Base-by-base conservation (phyloP, 2,113 vertebrate genomes). In the Melierax canorus region DNA sequence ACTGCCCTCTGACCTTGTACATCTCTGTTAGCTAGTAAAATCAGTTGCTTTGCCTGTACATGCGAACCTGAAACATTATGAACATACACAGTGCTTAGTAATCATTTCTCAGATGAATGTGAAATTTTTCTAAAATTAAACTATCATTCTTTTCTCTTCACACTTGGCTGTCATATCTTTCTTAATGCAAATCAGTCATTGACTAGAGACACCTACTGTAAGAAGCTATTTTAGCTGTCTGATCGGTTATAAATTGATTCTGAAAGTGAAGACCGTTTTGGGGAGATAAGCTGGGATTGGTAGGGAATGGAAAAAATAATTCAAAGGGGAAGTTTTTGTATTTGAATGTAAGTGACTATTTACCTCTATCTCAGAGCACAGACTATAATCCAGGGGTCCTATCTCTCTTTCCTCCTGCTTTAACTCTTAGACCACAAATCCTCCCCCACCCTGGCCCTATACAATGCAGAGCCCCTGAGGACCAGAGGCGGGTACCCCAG, bases 41-140 rank as follows among this genome's bases (percentile, higher is more conserved):
- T 55, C 38, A 66, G 26, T 46, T 81, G 12, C 14, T 87, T 60
- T 90, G 38, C 15, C 67, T 50, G 29, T 36, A 13, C 19, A 24
- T 12, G 12, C 1, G 5, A 72, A 59, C 46, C 74, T 83, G 74
- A 82, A 90, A 27, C 15, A 36, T n/a, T 96, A 82, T 90, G 97
- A 96, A 94, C 85, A 76, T 95, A 95, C 87, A 96, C 81, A 96
- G 80, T 97, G 97, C 96, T 97, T 97, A 97, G 95, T 97, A 97
- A 97, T 97, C 91, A 90, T 97, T 97, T 97, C 97, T 97, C 87
- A 63, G 92, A 96, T 90, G 93, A 96, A 96, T 96, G 96, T 94
- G 84, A 93, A 94, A 76, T 83, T 94, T 96, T 96, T 96, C 97
- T 96, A 97, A 97, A 97, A 97, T 96, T 97, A 97, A 97, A 97